Conservation (phyloP, 2,797 vertebrate genomes). For the Sebastes hubbsi region DNA sequence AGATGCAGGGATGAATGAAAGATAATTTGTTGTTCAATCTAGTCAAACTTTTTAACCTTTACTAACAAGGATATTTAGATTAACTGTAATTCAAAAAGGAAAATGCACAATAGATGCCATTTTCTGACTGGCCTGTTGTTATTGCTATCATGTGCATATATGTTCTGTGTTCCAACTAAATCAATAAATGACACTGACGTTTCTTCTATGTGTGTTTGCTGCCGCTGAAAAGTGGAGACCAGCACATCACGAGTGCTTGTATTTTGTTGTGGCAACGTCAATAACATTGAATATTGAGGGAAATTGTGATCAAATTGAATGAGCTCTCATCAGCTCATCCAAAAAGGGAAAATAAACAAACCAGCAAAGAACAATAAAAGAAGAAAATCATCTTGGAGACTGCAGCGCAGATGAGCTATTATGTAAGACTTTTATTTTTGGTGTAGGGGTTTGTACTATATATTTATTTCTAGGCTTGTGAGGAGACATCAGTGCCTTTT, state of each 20-base stretch:
- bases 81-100: not conserved
- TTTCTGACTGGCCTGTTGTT: not conserved
- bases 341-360: slow-evolving; percentile 63
- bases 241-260: slow-evolving; percentile 22
- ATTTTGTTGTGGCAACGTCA: slow-evolving; percentile 56
- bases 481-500: slow-evolving; percentile 29
- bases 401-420: slow-evolving; percentile 49
- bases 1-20: not conserved
- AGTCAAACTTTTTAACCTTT: not conserved
- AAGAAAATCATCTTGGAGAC: slow-evolving; percentile 46
- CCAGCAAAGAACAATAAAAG: slow-evolving; percentile 48
- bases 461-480: slow-evolving; percentile 44
- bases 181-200: slow-evolving; percentile 38
- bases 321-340: slow-evolving; percentile 61
- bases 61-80: not conserved
- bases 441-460: slow-evolving; percentile 23
- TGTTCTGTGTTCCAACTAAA: slow-evolving; percentile 10
- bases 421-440: slow-evolving; percentile 58
- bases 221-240: not conserved
- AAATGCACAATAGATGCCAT: not conserved
- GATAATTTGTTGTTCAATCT: not conserved
- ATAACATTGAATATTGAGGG: slow-evolving; percentile 54
- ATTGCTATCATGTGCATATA: not conserved
- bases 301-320: slow-evolving; percentile 61
- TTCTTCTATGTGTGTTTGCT: not conserved